Base-by-base conservation (phyloP, 2,888 invertebrate species). In the Entomobrya multifasciata region DNA sequence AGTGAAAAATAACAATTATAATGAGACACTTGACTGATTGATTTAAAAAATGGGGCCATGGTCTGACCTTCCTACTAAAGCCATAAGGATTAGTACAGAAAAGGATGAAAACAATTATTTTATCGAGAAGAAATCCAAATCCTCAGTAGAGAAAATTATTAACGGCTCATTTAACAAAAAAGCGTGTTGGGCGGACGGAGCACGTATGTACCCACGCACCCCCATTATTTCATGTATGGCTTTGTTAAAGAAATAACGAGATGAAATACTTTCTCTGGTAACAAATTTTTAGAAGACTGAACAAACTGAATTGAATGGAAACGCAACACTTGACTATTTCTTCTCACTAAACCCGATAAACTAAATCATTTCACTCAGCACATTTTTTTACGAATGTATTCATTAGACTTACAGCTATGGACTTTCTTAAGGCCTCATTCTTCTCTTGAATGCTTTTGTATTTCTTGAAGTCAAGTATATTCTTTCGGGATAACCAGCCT, bases 401-500 rank as follows among this genome's bases (percentile, higher is more conserved):
- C 52, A 41, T 72, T 4, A 44, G 47, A 49, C 78, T 44, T 55
- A 88, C 88, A 41, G 87, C 86, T 52, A 89, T 88, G 3, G 87
- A 82, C 13, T 55, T 52, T 47, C 55, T 17, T 22, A 89, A 74
- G 62, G 88, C 86, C 13, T 55, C 74, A 76, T 90, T 90, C 55
- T 87, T 88, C 30, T 76, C 52, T 78, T 88, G 85, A 44, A 90
- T 70, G 0, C 72, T 57, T 79, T 90, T 90, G 65, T 89, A 90
- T 22, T 88, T 78, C 36, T 86, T 70, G 60, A 84, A 90, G 78
- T 90, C 85, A 65, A 89, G 86, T 44, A 77, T 83, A 52, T 82
- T 88, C 76, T 90, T 90, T 5, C 90, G 67, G 0, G 89, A 89
- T 10, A 36, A n/a, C 49, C 80, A 87, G 1, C 90, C 90, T 76